These are phyloP conservation scores for Takifugu rubripes DNA, from an alignment of 2,797 vertebrate genomes.

Conservation along the genomic window DNA sequence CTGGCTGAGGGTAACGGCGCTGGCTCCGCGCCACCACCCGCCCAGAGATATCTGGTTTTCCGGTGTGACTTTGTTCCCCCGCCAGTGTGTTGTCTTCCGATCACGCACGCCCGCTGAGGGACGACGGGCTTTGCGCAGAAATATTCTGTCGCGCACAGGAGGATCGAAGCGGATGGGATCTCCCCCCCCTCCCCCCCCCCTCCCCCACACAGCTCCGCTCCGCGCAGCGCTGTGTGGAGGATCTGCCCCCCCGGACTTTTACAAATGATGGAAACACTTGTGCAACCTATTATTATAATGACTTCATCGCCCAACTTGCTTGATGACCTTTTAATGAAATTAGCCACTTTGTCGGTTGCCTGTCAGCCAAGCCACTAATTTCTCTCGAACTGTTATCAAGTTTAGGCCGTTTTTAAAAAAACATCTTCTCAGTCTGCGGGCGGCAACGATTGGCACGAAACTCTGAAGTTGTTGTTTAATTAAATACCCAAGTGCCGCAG, in stretches of 20 bases:
- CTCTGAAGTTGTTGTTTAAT: constrained; percentile 44
- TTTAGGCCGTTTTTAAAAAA: constrained; percentile 1
- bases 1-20: constrained; percentile 52
- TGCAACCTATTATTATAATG: neutral
- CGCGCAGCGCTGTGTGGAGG: constrained; percentile 21
- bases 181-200: constrained; percentile 14
- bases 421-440: neutral
- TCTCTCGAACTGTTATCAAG: neutral
- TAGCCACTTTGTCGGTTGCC: neutral
- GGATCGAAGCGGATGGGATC: constrained; percentile 25
- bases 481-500: constrained; percentile 41
- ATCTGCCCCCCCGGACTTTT: constrained; percentile 16
- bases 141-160: constrained; percentile 38
- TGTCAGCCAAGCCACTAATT: neutral
- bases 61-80: constrained; percentile 41
- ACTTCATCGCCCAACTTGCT: neutral
- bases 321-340: neutral
- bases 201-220: constrained; percentile 16
- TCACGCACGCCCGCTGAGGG: constrained; percentile 18
- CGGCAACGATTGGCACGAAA: constrained; percentile 7
- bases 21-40: constrained; percentile 44
- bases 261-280: constrained; percentile 6
- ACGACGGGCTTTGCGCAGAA: constrained; percentile 22
- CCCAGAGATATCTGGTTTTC: constrained; percentile 47
- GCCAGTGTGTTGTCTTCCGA: constrained; percentile 18